Base-by-base conservation (phyloP, 2,888 invertebrate genomes). In the Brenthis hecate region DNA sequence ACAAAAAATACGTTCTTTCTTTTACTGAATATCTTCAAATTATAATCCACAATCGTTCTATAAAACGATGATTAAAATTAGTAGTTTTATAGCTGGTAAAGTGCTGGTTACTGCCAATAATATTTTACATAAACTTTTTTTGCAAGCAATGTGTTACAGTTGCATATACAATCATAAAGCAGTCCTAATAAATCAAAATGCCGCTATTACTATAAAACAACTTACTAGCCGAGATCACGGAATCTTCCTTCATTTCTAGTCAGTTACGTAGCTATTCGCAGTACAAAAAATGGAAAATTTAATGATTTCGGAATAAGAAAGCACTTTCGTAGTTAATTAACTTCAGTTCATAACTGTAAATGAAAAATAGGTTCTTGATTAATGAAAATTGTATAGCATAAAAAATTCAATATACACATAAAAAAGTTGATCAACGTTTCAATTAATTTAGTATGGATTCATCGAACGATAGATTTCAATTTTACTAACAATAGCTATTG, bases 181-280 rank as follows among this genome's bases (percentile, higher is more conserved):
- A 19, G 28, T 66, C 5, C 19, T 61, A 57, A 65, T 68, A 68
- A 71, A 62, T 71, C 65, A 62, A 28, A 65, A 48, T 56, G 57
- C 60, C 47, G 51, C 47, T 55, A 60, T 54, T 67, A 56, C 54
- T 56, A 28, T 23, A 32, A 58, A 47, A 56, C 55, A 47, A 50
- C 50, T 54, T 54, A 70, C 57, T 68, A 57, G 47, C 60, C 54
- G 47, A 56, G 53, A 54, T 54, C 53, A 43, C 53, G 65, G 47
- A 62, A 62, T 56, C 56, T 62, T 60, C 23, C 65, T 65, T 56
- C 65, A 68, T 71, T 68, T 71, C 61, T 54, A 70, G 64, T 19
- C 58, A 47, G 56, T 65, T 65, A 65, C 68, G 57, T 28, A 61
- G 66, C 48, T 13, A 47, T 36, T 23, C 50, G 55, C 32, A 54